phyloP scores from a whole-genome alignment of 1,140 invertebrate species.

The Scaptomyza graminum region DNA sequence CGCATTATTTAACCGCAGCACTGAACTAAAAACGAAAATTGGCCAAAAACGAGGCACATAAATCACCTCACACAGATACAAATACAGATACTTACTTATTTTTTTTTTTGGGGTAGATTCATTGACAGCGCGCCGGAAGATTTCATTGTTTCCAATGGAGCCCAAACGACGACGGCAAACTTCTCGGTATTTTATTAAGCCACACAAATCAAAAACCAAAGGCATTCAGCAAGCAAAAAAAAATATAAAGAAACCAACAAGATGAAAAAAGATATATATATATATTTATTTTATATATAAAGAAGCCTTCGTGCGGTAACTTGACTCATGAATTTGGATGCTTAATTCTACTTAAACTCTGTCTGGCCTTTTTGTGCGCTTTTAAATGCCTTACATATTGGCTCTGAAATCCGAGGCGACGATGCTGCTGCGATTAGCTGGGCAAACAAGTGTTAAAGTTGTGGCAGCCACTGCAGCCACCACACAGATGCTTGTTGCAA shows the following conservation, averaged over 20 bases:
- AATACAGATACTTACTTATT: conserved; percentile 19
- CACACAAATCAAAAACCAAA: conserved; percentile 78
- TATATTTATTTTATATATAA: conserved; percentile 44
- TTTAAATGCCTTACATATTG: conserved; percentile 64
- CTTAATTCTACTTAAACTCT: conserved; percentile 75
- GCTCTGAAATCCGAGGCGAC: conserved; percentile 40
- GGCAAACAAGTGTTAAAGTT: conserved; percentile 79
- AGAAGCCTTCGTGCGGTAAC: conserved; percentile 58
- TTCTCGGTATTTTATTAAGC: conserved; percentile 82
- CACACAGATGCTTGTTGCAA: conserved; percentile 2
- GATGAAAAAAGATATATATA: conserved; percentile 30
- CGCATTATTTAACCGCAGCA: conserved; percentile 74
- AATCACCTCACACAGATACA: conserved; percentile 59
- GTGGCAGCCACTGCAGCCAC: conserved; percentile 46
- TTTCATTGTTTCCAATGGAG: conserved; percentile 79
- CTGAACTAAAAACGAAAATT: conserved; percentile 81
- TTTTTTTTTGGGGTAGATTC: conserved; percentile 69
- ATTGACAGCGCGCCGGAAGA: conserved; percentile 79
- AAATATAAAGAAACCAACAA: conserved; percentile 46
- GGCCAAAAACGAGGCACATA: conserved; percentile 78
- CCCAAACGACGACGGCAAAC: conserved; percentile 55
- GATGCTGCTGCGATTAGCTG: conserved; percentile 64
- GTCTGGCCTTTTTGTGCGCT: conserved; percentile 42
- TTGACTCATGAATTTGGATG: conserved; percentile 80
- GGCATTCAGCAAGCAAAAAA: conserved; percentile 34